A percentile compares a stretch with the other conserved stretches of the same genome.
phyloP scores from a whole-genome alignment of 2,113 vertebrate genomes.

The Glaucidium brasilianum region DNA sequence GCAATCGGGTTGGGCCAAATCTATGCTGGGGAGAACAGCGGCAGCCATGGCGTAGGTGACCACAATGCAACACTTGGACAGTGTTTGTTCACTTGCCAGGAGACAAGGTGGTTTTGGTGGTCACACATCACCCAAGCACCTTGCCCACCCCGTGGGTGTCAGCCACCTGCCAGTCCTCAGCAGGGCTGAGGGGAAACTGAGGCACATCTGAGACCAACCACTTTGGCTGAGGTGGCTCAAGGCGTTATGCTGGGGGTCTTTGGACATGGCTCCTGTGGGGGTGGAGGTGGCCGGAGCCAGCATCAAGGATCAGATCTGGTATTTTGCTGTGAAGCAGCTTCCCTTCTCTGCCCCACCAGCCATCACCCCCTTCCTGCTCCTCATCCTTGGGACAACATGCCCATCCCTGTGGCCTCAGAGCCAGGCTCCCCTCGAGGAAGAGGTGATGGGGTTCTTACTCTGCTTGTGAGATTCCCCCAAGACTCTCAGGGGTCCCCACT shows the following conservation, averaged over 20 bases:
- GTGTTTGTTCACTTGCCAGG: not conserved
- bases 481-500: not conserved
- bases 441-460: not conserved
- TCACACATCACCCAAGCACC: not conserved
- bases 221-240: not conserved
- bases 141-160: fast-evolving
- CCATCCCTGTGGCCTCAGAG: not conserved
- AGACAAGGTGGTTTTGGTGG: not conserved
- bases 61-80: fast-evolving
- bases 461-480: not conserved
- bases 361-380: not conserved
- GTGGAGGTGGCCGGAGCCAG: not conserved
- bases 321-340: not conserved
- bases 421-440: not conserved
- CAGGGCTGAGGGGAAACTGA: not conserved
- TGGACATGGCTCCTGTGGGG: not conserved
- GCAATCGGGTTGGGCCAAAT: not conserved
- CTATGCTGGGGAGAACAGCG: fast-evolving
- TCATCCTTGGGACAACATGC: not conserved
- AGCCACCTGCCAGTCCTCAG: too few species aligned
- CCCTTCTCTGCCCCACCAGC: not conserved
- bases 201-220: fast-evolving
- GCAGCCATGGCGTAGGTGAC: fast-evolving
- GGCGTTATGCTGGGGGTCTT: not conserved
- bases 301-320: not conserved